These are phyloP conservation scores for Rhamphomyia laevipes DNA, from an alignment of 2,888 invertebrate genomes.

Conservation along the genomic window DNA sequence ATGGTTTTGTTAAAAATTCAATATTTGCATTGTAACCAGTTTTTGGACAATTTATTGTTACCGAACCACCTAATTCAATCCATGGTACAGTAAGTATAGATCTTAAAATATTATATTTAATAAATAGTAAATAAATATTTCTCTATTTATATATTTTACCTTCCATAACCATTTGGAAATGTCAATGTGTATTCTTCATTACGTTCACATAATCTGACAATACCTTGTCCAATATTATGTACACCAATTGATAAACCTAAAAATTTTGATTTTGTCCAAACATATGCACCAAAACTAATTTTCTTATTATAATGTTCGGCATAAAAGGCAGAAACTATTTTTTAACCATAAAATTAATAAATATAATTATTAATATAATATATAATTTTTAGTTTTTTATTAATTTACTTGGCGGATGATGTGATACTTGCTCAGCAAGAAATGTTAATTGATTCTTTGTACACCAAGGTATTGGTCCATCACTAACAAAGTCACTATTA, in stretches of 20 bases:
- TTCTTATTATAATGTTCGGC: conserved; percentile 88
- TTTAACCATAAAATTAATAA: neutral
- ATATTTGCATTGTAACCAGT: conserved; percentile 87
- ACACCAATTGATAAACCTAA: conserved; percentile 95
- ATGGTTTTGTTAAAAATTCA: conserved; percentile 96
- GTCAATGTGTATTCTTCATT: conserved; percentile 92
- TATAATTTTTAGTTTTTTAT: neutral
- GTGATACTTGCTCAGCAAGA: conserved; percentile 96
- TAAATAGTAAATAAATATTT: neutral
- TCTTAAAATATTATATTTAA: conserved; percentile 38
- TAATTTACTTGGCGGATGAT: conserved; percentile 86
- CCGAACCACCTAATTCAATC: conserved; percentile 95
- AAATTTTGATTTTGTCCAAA: conserved; percentile 99
- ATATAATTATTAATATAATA: neutral
- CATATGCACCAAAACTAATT: conserved; percentile 87
- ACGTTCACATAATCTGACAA: conserved; percentile 77
- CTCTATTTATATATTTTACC: no score
- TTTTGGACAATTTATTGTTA: conserved; percentile 80
- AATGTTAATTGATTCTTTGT: conserved; percentile 78
- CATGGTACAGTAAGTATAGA: conserved; percentile 96
- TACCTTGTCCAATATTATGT: conserved; percentile 91
- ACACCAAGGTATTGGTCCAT: conserved; percentile 90
- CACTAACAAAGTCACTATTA: conserved; percentile 41
- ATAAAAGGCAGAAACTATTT: conserved; percentile 92
- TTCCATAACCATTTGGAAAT: conserved; percentile 97